These are phyloP conservation scores for Camponotus floridanus DNA, from an alignment of 1,140 invertebrate species.

Conservation along the genomic window DNA sequence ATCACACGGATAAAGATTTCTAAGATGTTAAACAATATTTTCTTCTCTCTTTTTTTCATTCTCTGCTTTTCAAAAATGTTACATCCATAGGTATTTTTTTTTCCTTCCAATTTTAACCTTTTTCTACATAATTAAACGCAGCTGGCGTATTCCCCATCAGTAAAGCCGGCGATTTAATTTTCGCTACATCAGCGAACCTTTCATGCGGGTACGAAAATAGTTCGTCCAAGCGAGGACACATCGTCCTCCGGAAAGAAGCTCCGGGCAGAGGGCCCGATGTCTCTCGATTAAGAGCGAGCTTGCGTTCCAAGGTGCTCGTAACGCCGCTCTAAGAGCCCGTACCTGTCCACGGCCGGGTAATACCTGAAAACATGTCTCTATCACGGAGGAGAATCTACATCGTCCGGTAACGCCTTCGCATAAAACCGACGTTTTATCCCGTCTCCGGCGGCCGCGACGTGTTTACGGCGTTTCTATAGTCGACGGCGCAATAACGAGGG, in stretches of 20 bases:
- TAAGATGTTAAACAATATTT: background rate
- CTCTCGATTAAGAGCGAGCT: conserved; percentile 81
- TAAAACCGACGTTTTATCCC: conserved; percentile 85
- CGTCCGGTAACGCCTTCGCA: conserved; percentile 81
- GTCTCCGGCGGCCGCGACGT: conserved; percentile 77
- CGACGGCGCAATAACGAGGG: conserved; percentile 73
- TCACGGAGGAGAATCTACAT: conserved; percentile 82
- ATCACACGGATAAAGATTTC: too few species aligned
- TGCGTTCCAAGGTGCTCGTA: conserved; percentile 81
- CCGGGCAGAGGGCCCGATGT: conserved; percentile 69
- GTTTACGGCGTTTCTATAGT: conserved; percentile 82
- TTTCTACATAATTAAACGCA: background rate
- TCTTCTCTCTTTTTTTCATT: background rate
- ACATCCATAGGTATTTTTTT: background rate
- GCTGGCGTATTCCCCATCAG: background rate
- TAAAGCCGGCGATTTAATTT: conserved; percentile 18
- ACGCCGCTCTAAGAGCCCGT: conserved; percentile 83
- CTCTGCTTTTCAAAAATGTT: background rate
- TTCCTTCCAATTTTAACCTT: background rate
- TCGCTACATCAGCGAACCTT: conserved; percentile 9
- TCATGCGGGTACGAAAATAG: conserved; percentile 36
- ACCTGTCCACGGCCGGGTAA: conserved; percentile 85
- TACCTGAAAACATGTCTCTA: conserved; percentile 86
- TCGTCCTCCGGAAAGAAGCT: conserved; percentile 39
- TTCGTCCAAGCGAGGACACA: conserved; percentile 6